Evolutionary conservation across 2,113 vertebrate genomes (phyloP).

Genomic region (Leptosomus discolor): DNA sequence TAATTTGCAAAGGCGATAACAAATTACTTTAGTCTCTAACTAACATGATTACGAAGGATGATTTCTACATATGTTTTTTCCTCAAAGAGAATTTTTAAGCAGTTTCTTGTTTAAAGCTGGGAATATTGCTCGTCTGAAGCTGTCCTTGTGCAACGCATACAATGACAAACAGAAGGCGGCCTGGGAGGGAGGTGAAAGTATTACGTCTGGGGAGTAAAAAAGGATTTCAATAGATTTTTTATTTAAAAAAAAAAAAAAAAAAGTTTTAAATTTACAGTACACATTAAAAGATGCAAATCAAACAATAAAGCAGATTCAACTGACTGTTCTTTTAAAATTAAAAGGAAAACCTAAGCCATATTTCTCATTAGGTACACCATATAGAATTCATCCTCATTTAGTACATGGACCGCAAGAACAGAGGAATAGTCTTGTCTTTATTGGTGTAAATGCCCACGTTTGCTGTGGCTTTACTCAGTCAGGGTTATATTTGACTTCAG

Average conservation of each 20-base stretch:
- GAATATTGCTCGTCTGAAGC: slow-evolving; percentile 51
- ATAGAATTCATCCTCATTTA: not conserved
- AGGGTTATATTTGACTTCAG: not conserved
- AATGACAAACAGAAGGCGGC: slow-evolving; percentile 54
- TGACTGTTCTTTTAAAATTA: not conserved
- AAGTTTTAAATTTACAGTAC: not conserved
- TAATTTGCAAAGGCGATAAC: slow-evolving; percentile 63
- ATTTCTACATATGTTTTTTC: slow-evolving; percentile 37
- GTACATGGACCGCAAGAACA: not conserved
- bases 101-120: slow-evolving; percentile 54
- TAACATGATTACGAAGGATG: slow-evolving; percentile 55
- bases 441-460: not conserved
- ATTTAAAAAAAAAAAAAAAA: not conserved
- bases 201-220: not conserved
- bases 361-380: not conserved
- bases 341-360: not conserved
- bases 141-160: slow-evolving; percentile 56
- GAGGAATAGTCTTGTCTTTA: not conserved
- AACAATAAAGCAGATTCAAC: not conserved
- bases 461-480: not conserved
- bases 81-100: slow-evolving; percentile 64
- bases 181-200: not conserved
- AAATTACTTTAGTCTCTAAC: slow-evolving; percentile 47
- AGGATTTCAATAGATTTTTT: not conserved
- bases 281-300: not conserved